These are phyloP conservation scores for Strigamia maritima DNA, from an alignment of 2,888 invertebrate genomes.

Conservation along the genomic window DNA sequence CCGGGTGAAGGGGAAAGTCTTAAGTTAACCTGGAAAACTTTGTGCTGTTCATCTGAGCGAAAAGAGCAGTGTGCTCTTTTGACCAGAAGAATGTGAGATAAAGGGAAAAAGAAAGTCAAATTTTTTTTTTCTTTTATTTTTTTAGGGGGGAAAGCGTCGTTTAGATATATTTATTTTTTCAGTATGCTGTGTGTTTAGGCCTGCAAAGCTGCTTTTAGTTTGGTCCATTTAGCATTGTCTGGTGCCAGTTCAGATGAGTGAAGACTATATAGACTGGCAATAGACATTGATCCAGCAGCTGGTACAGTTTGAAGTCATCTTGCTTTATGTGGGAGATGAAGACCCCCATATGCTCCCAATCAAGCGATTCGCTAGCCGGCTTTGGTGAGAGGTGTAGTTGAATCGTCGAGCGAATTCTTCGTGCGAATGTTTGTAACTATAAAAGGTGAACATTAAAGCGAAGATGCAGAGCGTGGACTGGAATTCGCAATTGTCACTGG, in stretches of 20 bases:
- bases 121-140: neutral
- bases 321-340: neutral
- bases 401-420: neutral
- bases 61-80: conserved; percentile 16
- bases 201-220: neutral
- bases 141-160: neutral
- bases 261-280: conserved; percentile 30
- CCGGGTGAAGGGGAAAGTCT: neutral
- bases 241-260: conserved; percentile 19
- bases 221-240: conserved; percentile 7
- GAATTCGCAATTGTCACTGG: conserved; percentile 34
- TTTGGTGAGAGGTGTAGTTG: neutral
- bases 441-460: conserved; percentile 30
- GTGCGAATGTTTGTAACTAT: conserved; percentile 31
- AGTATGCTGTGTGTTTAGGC: neutral
- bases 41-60: conserved; percentile 25
- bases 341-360: conserved; percentile 30
- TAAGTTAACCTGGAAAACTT: conserved; percentile 30
- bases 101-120: neutral
- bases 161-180: conserved; percentile 9
- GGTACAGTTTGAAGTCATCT: conserved; percentile 13
- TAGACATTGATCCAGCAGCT: conserved; percentile 29
- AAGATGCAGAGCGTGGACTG: conserved; percentile 30
- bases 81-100: conserved; percentile 26
- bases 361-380: conserved; percentile 26